Conservation (phyloP, 2,888 invertebrate species). For the Resseliella maxima region DNA sequence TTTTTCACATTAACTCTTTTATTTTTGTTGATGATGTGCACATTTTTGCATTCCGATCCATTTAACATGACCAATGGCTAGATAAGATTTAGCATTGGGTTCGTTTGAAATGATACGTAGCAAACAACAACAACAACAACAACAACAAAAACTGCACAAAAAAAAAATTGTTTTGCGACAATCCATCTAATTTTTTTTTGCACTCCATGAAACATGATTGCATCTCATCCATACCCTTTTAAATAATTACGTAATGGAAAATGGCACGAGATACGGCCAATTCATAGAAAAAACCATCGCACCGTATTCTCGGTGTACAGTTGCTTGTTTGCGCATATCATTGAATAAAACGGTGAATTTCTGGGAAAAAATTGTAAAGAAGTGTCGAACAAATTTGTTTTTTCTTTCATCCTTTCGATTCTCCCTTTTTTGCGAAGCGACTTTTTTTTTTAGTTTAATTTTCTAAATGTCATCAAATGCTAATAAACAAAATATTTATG, state of each 20-base stretch:
- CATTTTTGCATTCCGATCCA: constrained; percentile 53
- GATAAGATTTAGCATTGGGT: not conserved
- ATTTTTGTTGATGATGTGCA: constrained; percentile 44
- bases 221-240: constrained; percentile 10
- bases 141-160: not conserved
- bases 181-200: not conserved
- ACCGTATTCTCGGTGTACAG: no score
- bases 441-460: no score
- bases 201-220: constrained; percentile 41
- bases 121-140: not conserved
- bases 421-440: no score
- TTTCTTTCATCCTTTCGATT: no score
- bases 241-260: constrained; percentile 1
- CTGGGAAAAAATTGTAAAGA: no score
- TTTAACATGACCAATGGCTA: constrained; percentile 56
- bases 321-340: no score
- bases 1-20: constrained; percentile 39
- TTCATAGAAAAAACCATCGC: not conserved
- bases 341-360: no score
- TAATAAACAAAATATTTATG: no score
- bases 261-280: constrained; percentile 17
- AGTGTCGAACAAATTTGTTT: no score
- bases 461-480: no score
- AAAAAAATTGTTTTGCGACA: no score
- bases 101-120: not conserved